Percentiles rank a stretch among this genome's conserved stretches.
Evolutionary conservation across 2,113 vertebrate genomes (phyloP).

Genomic region (Labrus mixtus): DNA sequence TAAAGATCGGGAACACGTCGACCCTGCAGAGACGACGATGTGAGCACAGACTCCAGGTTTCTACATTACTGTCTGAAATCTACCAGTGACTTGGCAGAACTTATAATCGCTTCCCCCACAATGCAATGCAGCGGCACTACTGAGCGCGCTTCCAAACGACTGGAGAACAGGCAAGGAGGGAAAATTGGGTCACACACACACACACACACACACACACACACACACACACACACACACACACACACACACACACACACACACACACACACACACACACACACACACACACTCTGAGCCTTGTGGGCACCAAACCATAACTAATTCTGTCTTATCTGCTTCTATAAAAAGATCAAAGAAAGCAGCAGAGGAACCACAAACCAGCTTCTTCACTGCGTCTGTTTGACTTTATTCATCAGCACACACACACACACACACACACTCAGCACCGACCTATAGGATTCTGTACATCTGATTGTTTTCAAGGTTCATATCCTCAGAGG

Average conservation of each 20-base stretch:
- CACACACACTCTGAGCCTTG: slow-evolving; percentile 28
- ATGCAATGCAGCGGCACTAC: slow-evolving; percentile 49
- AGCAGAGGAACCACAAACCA: slow-evolving; percentile 1
- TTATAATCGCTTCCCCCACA: slow-evolving; percentile 64
- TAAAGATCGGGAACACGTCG: no score
- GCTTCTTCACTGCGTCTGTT: not conserved
- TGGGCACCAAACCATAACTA: slow-evolving; percentile 62
- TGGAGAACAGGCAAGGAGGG: slow-evolving; percentile 32
- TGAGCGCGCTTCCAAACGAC: slow-evolving; percentile 22
- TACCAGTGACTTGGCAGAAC: slow-evolving; percentile 76
- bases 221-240: slow-evolving; percentile 44
- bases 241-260: no score
- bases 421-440: not conserved
- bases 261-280: no score
- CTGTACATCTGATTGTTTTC: no score
- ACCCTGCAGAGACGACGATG: no score
- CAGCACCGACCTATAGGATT: no score
- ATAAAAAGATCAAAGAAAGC: slow-evolving; percentile 76
- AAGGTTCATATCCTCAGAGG: no score
- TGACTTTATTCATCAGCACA: not conserved
- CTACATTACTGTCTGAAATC: slow-evolving; percentile 35
- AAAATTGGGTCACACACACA: slow-evolving; percentile 72
- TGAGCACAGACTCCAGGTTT: no score
- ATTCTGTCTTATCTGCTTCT: slow-evolving; percentile 76
- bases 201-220: not conserved